Evolutionary conservation across 2,797 vertebrate species (phyloP), one percentile per base, ranked within the genome.

Genomic region (Helarctos malayanus): DNA sequence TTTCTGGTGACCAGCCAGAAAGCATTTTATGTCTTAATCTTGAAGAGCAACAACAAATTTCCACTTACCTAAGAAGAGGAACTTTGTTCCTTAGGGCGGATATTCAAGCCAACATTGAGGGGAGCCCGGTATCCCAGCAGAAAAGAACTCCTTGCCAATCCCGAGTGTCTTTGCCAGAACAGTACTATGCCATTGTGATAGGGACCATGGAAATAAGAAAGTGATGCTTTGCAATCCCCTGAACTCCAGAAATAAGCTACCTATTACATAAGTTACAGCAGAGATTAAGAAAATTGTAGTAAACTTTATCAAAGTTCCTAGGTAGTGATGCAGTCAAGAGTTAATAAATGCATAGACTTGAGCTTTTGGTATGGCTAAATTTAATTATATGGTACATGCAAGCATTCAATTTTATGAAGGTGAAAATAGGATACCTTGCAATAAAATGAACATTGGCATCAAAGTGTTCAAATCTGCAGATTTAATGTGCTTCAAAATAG

Each of bases 391-490:
- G 87, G 92, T 97, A 98, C 97, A 98, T 63, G 87, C 78, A 98
- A 98, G 95, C 97, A 98, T 98, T 98, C 98, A 98, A 86, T 98
- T 99, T 98, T 98, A 98, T 98, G 98, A 97, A 98, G 98, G 98
- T 97, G 93, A 98, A 98, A 98, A 98, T 98, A 98, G 80, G 82
- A 98, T 97, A 97, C 79, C 82, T 98, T 97, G 95, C 81, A 98
- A 97, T 98, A 98, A 98, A 98, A 98, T 92, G 95, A 98, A 93
- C 83, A 96, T 32, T 97, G 83, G 83, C 65, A 97, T 96, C 97
- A 97, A 98, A 97, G 96, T 96, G 93, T 96, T 98, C 96, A 97
- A 97, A 98, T 98, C 79, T 98, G 71, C 96, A 98, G 97, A 97
- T 98, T 98, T 98, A 98, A 98, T 86, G 54, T 98, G 89, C 95